Percentiles rank a stretch among this genome's conserved stretches.
These are phyloP conservation scores for Trachymyrmex septentrionalis DNA, from an alignment of 1,140 invertebrate species.

Conservation along the genomic window DNA sequence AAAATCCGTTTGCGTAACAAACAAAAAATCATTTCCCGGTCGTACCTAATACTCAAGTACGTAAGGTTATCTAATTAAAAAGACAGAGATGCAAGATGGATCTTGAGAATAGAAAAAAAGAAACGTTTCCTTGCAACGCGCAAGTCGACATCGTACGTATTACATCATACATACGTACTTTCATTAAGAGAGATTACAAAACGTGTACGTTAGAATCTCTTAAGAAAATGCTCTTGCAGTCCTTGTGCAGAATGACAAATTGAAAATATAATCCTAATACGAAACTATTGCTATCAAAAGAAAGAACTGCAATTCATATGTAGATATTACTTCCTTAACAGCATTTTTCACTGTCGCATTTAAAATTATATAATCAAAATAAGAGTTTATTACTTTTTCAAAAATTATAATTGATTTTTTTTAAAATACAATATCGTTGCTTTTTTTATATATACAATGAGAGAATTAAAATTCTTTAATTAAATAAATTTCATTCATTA, in stretches of 20 bases:
- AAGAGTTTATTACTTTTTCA: too few species aligned
- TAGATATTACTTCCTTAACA: neutral
- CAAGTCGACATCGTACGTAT: neutral
- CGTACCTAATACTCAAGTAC: neutral
- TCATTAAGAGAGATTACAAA: slow-evolving; percentile 1
- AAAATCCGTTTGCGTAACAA: slow-evolving; percentile 19
- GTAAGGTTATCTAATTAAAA: slow-evolving; percentile 27
- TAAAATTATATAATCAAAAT: neutral
- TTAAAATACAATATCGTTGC: neutral
- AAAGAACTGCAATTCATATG: too few species aligned
- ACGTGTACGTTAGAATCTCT: neutral
- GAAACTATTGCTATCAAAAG: slow-evolving; percentile 8
- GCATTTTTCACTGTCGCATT: neutral
- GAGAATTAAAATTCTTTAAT: slow-evolving; percentile 25
- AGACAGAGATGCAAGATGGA: neutral
- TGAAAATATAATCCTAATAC: neutral
- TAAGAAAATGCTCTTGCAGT: neutral
- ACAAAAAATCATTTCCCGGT: neutral
- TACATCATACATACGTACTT: neutral
- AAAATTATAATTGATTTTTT: slow-evolving; percentile 8
- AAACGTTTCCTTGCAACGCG: neutral
- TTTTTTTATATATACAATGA: neutral
- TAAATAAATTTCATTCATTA: neutral
- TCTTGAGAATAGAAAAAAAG: neutral
- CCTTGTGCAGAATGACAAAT: neutral